Percentiles rank a stretch among this genome's conserved stretches.
These are phyloP conservation scores for Chrysocyon brachyurus DNA, from an alignment of 2,797 vertebrate genomes.

Conservation along the genomic window DNA sequence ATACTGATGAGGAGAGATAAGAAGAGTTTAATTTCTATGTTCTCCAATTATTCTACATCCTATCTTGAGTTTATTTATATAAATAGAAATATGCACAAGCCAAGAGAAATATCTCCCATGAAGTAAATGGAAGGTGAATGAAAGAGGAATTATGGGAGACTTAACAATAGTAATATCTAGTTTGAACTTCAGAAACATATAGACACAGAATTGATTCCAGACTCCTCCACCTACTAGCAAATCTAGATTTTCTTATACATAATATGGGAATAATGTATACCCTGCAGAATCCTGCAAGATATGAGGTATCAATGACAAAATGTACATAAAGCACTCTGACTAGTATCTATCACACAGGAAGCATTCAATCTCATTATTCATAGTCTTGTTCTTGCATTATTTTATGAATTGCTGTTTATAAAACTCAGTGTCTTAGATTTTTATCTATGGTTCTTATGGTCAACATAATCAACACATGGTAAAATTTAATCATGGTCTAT, in stretches of 20 bases:
- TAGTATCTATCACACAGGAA: background rate
- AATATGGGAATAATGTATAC: background rate
- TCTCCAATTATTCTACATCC: conserved; percentile 14
- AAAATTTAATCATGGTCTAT: background rate
- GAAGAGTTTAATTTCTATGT: background rate
- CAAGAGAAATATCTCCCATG: background rate
- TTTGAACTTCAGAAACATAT: background rate
- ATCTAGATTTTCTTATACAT: background rate
- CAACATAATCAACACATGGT: background rate
- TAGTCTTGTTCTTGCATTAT: conserved; percentile 1
- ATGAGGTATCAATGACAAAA: background rate
- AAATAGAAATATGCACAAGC: background rate
- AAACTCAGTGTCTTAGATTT: background rate
- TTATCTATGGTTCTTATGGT: background rate
- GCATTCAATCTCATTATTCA: background rate
- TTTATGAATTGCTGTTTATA: background rate
- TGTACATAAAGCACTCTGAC: background rate
- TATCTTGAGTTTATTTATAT: conserved; percentile 4
- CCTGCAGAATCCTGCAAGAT: background rate
- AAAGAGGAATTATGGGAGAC: background rate
- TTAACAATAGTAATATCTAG: background rate
- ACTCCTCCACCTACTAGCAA: background rate
- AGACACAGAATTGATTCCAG: background rate
- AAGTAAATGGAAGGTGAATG: background rate
- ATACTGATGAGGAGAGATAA: background rate